phyloP scores from a whole-genome alignment of 2,888 invertebrate species.

The Ennomos quercinarius region DNA sequence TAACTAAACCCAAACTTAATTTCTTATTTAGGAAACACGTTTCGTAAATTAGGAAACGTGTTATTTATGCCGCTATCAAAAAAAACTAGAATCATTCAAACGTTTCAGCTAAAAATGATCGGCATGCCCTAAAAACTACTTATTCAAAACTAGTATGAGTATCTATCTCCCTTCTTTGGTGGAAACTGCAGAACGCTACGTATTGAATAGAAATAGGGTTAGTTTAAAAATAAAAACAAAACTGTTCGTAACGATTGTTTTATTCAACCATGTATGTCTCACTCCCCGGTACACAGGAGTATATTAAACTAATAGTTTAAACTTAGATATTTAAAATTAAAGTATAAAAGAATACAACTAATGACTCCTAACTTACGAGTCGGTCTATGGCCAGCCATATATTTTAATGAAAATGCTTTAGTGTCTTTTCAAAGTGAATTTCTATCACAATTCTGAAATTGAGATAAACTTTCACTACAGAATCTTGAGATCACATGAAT shows the following conservation, averaged over 20 bases:
- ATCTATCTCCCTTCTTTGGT: too few species aligned
- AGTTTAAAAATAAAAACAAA: conserved; percentile 32
- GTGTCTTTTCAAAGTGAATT: conserved; percentile 19
- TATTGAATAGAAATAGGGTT: not conserved
- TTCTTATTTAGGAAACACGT: too few species aligned
- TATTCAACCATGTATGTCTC: conserved; percentile 52
- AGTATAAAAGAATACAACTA: conserved; percentile 50
- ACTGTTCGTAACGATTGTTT: conserved; percentile 48
- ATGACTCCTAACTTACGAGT: conserved; percentile 34
- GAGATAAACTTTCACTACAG: conserved; percentile 29
- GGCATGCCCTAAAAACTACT: too few species aligned
- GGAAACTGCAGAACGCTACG: too few species aligned
- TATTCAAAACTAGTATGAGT: too few species aligned
- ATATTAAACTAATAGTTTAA: conserved; percentile 39
- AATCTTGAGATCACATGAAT: conserved; percentile 51
- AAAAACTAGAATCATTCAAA: too few species aligned
- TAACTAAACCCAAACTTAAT: too few species aligned
- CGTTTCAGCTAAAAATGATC: too few species aligned
- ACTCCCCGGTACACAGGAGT: conserved; percentile 50
- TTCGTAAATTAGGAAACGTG: too few species aligned
- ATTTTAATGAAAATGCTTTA: conserved; percentile 48
- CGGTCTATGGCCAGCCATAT: conserved; percentile 51
- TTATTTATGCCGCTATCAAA: too few species aligned
- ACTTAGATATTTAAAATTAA: conserved; percentile 46
- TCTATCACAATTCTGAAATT: conserved; percentile 24